Conservation (phyloP, 1,140 invertebrate species). For the Arctopsyche grandis region DNA sequence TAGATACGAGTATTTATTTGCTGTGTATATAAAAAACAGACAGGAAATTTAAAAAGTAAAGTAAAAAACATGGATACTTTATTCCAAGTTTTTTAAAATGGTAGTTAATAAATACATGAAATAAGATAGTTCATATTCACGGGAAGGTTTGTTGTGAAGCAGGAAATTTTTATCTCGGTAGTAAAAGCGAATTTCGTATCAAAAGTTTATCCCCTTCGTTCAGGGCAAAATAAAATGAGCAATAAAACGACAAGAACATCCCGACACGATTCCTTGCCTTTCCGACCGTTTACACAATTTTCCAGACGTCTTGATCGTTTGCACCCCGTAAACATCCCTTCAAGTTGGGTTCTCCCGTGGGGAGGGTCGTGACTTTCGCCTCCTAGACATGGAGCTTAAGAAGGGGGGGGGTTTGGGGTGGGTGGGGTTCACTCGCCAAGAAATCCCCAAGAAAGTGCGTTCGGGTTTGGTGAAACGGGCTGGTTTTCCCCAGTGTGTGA, state of each 20-base stretch:
- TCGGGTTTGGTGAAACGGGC: neutral
- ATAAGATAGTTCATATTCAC: too few relatives aligned
- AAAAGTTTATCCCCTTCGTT: neutral
- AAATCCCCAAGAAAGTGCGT: slow-evolving; percentile 31
- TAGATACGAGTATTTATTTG: too few relatives aligned
- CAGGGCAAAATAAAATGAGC: neutral
- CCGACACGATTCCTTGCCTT: slow-evolving; percentile 25
- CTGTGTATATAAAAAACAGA: too few relatives aligned
- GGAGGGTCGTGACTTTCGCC: neutral
- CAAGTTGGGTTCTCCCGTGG: neutral
- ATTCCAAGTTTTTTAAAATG: too few relatives aligned
- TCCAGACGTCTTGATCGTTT: slow-evolving; percentile 50
- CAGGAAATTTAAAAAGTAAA: too few relatives aligned
- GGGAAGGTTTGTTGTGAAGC: too few relatives aligned
- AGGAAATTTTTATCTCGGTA: neutral
- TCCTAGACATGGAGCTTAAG: neutral
- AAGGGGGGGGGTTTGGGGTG: neutral
- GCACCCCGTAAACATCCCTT: slow-evolving; percentile 26
- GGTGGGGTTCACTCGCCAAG: neutral
- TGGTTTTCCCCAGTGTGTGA: slow-evolving; percentile 6
- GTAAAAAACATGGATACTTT: too few relatives aligned
- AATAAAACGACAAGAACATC: slow-evolving; percentile 18
- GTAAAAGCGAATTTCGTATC: neutral
- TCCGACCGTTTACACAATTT: slow-evolving; percentile 48
- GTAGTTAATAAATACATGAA: too few relatives aligned